These are phyloP conservation scores for Rhamphomyia laevipes DNA, from an alignment of 2,888 invertebrate species.

Conservation along the genomic window DNA sequence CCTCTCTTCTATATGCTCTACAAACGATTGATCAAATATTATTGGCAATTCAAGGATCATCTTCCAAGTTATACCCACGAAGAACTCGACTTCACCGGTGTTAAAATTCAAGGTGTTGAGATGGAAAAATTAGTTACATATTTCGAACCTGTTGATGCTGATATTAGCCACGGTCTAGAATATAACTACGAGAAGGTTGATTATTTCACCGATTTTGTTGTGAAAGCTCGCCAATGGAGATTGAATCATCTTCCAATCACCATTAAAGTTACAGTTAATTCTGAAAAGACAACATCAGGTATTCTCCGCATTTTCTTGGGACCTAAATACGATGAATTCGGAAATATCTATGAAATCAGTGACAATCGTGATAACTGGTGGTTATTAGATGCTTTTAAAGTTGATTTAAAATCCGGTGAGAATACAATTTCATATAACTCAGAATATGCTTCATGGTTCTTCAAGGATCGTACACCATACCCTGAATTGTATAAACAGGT, in stretches of 20 bases:
- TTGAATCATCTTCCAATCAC: constrained; percentile 54
- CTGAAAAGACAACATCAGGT: constrained; percentile 45
- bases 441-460: constrained; percentile 49
- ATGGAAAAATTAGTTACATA: constrained; percentile 52
- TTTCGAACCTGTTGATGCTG: constrained; percentile 52
- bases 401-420: constrained; percentile 48
- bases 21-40: constrained; percentile 46
- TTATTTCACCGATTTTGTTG: constrained; percentile 27
- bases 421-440: constrained; percentile 59
- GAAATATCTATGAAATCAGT: constrained; percentile 45
- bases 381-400: constrained; percentile 50
- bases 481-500: constrained; percentile 51
- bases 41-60: constrained; percentile 47
- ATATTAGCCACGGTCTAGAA: constrained; percentile 46
- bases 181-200: constrained; percentile 25
- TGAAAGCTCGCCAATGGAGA: constrained; percentile 47
- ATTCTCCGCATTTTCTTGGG: constrained; percentile 56
- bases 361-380: constrained; percentile 50
- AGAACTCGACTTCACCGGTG: constrained; percentile 46
- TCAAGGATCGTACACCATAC: constrained; percentile 51
- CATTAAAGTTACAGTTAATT: constrained; percentile 43
- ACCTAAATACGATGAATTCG: constrained; percentile 52
- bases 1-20: constrained; percentile 60
- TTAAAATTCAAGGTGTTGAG: constrained; percentile 47
- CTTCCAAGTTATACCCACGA: constrained; percentile 47